Conservation (phyloP, 2,888 invertebrate species). For the Chamaedrilus cognettii region DNA sequence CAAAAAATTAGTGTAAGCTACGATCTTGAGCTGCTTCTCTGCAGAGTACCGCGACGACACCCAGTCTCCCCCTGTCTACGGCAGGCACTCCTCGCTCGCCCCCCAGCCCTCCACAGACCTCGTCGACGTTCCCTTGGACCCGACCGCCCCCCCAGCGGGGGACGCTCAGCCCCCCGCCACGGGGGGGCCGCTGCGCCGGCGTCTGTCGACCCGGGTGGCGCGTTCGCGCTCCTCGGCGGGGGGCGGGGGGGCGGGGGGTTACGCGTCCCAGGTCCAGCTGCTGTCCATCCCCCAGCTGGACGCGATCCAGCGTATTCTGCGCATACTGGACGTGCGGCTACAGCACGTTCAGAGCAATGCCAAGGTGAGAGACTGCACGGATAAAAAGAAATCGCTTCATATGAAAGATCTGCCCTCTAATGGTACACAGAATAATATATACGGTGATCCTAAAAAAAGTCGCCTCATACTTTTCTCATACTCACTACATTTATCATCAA, state of each 20-base stretch:
- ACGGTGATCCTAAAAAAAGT: too few relatives aligned
- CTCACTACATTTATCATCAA: too few relatives aligned
- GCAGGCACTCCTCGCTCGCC: neutral
- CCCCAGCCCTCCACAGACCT: too few relatives aligned
- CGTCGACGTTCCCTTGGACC: too few relatives aligned
- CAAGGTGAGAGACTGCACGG: too few relatives aligned
- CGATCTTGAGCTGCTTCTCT: neutral
- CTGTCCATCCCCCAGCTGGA: conserved; percentile 59
- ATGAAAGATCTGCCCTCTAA: too few relatives aligned
- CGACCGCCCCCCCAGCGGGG: neutral
- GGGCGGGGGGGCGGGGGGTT: too few relatives aligned
- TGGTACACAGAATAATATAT: too few relatives aligned
- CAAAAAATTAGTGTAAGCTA: too few relatives aligned
- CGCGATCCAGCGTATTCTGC: conserved; percentile 57
- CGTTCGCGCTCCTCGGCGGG: too few relatives aligned
- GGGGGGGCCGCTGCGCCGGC: neutral
- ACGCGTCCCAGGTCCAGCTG: conserved; percentile 51
- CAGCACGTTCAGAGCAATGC: conserved; percentile 57
- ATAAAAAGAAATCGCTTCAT: too few relatives aligned
- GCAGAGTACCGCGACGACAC: neutral
- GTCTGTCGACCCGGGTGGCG: conserved; percentile 1
- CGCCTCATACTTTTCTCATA: too few relatives aligned
- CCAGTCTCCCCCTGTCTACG: conserved; percentile 10
- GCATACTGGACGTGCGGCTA: conserved; percentile 57
- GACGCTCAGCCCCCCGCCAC: neutral